Conservation (phyloP, 2,888 invertebrate genomes). For the Macrosiphum euphorbiae region DNA sequence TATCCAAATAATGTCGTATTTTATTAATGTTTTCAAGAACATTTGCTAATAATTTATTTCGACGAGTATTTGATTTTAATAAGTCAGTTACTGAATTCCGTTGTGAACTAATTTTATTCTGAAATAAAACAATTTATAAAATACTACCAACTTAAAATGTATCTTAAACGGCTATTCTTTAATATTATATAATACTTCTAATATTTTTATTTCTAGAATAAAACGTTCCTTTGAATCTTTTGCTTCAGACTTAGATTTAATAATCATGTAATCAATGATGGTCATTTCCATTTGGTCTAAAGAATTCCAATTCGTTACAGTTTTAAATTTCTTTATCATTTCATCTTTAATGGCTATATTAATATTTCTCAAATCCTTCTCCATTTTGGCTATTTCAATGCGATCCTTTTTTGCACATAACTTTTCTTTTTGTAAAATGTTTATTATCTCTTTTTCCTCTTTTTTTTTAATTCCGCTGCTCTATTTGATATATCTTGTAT, state of each 20-base stretch:
- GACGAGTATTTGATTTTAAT: conserved; percentile 74
- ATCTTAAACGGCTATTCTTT: background rate
- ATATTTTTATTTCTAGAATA: background rate
- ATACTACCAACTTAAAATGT: background rate
- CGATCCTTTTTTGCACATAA: background rate
- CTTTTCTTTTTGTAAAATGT: background rate
- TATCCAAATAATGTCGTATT: conserved; percentile 19
- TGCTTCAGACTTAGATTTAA: conserved; percentile 73
- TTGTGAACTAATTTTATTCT: conserved; percentile 70
- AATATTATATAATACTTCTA: background rate
- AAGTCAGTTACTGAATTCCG: conserved; percentile 71
- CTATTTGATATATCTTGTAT: conserved; percentile 7
- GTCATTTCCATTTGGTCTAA: conserved; percentile 74
- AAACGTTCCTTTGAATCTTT: conserved; percentile 66
- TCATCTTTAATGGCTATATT: background rate
- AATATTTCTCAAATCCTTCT: background rate
- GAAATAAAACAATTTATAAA: conserved; percentile 67
- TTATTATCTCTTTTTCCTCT: background rate
- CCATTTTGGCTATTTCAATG: background rate
- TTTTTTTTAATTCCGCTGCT: background rate
- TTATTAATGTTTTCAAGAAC: conserved; percentile 32
- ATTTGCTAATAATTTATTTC: conserved; percentile 69
- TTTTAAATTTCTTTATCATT: background rate
- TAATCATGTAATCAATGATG: conserved; percentile 73
- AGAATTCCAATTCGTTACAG: background rate